These are phyloP conservation scores for Latrodectus elegans DNA, from an alignment of 2,888 invertebrate species.

Conservation along the genomic window DNA sequence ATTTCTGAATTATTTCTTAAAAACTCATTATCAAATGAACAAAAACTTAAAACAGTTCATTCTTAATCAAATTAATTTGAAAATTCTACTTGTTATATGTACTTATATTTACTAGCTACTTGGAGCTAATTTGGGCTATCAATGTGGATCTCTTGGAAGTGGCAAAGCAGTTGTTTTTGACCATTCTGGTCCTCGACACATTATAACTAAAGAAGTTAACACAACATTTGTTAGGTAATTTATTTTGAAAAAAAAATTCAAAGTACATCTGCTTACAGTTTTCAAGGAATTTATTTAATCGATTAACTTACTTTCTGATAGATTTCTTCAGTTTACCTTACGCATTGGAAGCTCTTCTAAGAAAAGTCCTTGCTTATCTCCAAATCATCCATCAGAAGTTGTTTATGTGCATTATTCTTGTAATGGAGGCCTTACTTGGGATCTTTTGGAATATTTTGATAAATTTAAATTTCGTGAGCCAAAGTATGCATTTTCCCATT, in stretches of 20 bases:
- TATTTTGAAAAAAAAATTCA: background rate
- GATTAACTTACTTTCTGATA: conserved; percentile 59
- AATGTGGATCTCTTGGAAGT: conserved; percentile 74
- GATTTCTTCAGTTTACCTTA: conserved; percentile 75
- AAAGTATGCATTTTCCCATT: conserved; percentile 72
- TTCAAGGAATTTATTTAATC: background rate
- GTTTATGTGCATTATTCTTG: conserved; percentile 75
- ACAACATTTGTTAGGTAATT: conserved; percentile 73
- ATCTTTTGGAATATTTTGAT: conserved; percentile 73
- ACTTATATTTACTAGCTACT: conserved; percentile 66
- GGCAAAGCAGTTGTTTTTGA: conserved; percentile 75
- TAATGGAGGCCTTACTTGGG: conserved; percentile 75
- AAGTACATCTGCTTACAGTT: background rate
- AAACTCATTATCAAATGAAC: no score
- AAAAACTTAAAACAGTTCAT: no score
- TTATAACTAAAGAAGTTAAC: conserved; percentile 74
- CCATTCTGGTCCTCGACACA: conserved; percentile 72
- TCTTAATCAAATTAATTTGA: no score
- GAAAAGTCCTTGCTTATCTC: conserved; percentile 74
- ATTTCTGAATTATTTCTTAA: no score
- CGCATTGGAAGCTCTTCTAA: conserved; percentile 74
- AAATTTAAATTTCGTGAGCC: conserved; percentile 73
- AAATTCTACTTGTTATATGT: background rate
- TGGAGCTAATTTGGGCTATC: conserved; percentile 73
- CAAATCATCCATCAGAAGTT: conserved; percentile 73